Conservation (phyloP, 1,140 invertebrate genomes). For the Drosophila orena region DNA sequence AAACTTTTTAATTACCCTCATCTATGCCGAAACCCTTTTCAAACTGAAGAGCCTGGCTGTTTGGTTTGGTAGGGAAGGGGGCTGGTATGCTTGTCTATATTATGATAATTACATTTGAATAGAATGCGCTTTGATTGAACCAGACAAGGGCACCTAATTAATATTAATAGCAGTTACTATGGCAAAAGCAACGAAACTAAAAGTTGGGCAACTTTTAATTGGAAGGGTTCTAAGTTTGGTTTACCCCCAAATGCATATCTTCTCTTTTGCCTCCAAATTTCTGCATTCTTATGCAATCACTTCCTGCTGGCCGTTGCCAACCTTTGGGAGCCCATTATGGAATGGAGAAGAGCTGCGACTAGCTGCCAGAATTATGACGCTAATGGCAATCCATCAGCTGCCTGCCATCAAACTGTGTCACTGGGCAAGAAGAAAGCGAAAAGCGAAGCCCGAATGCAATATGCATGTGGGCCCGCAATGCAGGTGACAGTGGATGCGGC, state of each 20-base stretch:
- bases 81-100: conserved; percentile 34
- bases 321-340: conserved; percentile 50
- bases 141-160: conserved; percentile 39
- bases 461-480: conserved; percentile 15
- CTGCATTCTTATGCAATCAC: conserved; percentile 8
- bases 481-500: conserved; percentile 52
- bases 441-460: conserved; percentile 40
- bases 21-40: conserved; percentile 16
- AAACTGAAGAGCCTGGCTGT: conserved; percentile 1
- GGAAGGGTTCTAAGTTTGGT: too few relatives aligned
- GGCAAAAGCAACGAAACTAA: too few relatives aligned
- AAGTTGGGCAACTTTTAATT: background rate
- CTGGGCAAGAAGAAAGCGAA: conserved; percentile 76
- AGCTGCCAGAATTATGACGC: conserved; percentile 35
- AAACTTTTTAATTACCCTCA: conserved; percentile 82
- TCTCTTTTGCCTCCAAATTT: too few relatives aligned
- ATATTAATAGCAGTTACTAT: conserved; percentile 38
- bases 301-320: conserved; percentile 54
- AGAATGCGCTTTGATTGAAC: conserved; percentile 3
- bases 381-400: conserved; percentile 51
- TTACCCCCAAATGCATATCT: too few relatives aligned
- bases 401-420: conserved; percentile 70
- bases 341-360: conserved; percentile 5
- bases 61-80: background rate
- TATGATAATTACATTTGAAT: conserved; percentile 61